Percentiles rank a stretch among this genome's conserved stretches.
Conservation (phyloP, 2,113 vertebrate genomes). For the Rousettus leschenaultii region DNA sequence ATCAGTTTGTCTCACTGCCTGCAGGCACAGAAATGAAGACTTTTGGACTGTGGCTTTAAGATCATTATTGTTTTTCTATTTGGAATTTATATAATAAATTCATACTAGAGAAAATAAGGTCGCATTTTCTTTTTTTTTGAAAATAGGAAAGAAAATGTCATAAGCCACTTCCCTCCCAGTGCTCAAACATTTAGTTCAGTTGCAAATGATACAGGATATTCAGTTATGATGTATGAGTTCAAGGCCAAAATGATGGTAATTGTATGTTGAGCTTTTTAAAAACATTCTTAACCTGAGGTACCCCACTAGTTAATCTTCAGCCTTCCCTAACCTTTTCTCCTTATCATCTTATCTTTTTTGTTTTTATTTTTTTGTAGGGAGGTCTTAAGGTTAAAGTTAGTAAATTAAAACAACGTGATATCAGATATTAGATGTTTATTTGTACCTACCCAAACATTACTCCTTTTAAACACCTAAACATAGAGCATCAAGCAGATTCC, state of each 20-base stretch:
- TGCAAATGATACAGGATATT: not conserved
- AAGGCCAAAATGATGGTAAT: not conserved
- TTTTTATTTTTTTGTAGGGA: not conserved
- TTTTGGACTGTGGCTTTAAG: not conserved
- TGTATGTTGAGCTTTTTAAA: not conserved
- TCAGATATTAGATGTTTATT: not conserved
- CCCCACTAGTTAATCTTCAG: not conserved
- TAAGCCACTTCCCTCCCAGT: not conserved
- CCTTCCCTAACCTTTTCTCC: not conserved
- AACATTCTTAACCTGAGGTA: not conserved
- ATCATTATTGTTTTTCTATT: not conserved
- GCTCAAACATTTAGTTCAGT: not conserved
- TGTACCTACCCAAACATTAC: not conserved
- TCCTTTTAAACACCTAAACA: not conserved
- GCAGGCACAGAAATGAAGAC: not conserved
- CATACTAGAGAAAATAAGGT: not conserved
- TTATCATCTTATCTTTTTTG: not conserved
- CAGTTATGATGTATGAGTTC: not conserved
- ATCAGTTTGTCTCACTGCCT: not conserved
- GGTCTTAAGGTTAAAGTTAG: not conserved
- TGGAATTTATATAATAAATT: not conserved
- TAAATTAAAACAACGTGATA: not conserved
- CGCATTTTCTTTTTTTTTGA: not conserved
- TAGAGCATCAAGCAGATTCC: not conserved
- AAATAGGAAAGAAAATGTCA: not conserved